Conservation (phyloP, 2,888 invertebrate genomes). For the Leptogaster cylindrica region DNA sequence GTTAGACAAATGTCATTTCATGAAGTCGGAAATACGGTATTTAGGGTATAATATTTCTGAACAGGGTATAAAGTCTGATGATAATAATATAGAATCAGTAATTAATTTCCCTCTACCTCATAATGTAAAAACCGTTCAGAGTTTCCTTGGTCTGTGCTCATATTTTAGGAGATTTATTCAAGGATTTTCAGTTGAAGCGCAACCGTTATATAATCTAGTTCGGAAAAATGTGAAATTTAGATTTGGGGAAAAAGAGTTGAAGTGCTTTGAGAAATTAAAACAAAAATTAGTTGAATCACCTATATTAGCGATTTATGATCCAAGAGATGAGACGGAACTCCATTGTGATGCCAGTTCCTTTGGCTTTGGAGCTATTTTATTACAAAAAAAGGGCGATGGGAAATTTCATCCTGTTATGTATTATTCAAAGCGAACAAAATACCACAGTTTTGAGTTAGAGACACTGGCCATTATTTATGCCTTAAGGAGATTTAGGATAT, state of each 20-base stretch:
- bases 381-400: slow-evolving; percentile 45
- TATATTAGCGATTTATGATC: slow-evolving; percentile 51
- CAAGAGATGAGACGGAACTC: slow-evolving; percentile 47
- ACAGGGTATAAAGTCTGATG: neutral
- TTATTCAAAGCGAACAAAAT: slow-evolving; percentile 48
- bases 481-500: slow-evolving; percentile 50
- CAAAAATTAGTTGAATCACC: slow-evolving; percentile 42
- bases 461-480: slow-evolving; percentile 51
- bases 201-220: slow-evolving; percentile 48
- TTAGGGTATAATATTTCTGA: slow-evolving; percentile 5
- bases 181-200: slow-evolving; percentile 45
- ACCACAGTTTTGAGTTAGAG: slow-evolving; percentile 53
- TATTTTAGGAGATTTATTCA: neutral
- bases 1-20: slow-evolving; percentile 1
- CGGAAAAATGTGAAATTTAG: slow-evolving; percentile 42
- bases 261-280: slow-evolving; percentile 46
- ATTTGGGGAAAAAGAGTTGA: slow-evolving; percentile 43
- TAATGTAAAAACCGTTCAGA: neutral
- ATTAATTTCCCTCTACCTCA: slow-evolving; percentile 14
- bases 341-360: slow-evolving; percentile 51
- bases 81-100: slow-evolving; percentile 16
- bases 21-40: slow-evolving; percentile 1
- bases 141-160: slow-evolving; percentile 18
- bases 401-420: slow-evolving; percentile 50
- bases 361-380: slow-evolving; percentile 1